phyloP scores from a whole-genome alignment of 2,888 invertebrate species.

The Temnothorax rugatulus region DNA sequence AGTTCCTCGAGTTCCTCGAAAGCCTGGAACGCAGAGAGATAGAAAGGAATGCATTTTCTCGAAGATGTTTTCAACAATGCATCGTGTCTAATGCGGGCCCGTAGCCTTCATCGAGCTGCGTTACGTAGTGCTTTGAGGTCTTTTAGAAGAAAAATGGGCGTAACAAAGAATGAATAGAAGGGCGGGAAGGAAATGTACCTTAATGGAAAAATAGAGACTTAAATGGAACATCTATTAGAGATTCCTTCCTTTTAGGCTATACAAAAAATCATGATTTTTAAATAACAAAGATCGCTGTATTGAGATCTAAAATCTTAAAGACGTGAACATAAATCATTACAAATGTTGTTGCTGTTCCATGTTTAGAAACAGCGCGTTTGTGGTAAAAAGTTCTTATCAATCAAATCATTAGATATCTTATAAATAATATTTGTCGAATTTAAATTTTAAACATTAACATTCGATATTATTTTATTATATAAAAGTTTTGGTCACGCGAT shows the following conservation, averaged over 20 bases:
- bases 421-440: background rate
- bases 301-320: background rate
- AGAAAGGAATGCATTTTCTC: constrained; percentile 32
- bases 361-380: background rate
- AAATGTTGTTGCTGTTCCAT: background rate
- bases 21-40: constrained; percentile 89
- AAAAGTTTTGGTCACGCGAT: background rate
- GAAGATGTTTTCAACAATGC: constrained; percentile 36
- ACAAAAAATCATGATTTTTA: background rate
- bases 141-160: constrained; percentile 52
- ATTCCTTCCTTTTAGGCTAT: constrained; percentile 12
- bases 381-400: background rate
- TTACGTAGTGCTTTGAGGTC: constrained; percentile 31
- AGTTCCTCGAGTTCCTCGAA: constrained; percentile 97
- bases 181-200: constrained; percentile 14
- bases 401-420: background rate
- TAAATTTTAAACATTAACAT: background rate
- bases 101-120: constrained; percentile 17
- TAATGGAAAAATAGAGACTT: constrained; percentile 61
- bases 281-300: constrained; percentile 6
- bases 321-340: background rate
- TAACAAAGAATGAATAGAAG: constrained; percentile 26
- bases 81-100: constrained; percentile 29
- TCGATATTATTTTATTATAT: background rate
- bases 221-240: constrained; percentile 45